Conservation (phyloP, 2,888 invertebrate species). For the Neoascia interrupta region DNA sequence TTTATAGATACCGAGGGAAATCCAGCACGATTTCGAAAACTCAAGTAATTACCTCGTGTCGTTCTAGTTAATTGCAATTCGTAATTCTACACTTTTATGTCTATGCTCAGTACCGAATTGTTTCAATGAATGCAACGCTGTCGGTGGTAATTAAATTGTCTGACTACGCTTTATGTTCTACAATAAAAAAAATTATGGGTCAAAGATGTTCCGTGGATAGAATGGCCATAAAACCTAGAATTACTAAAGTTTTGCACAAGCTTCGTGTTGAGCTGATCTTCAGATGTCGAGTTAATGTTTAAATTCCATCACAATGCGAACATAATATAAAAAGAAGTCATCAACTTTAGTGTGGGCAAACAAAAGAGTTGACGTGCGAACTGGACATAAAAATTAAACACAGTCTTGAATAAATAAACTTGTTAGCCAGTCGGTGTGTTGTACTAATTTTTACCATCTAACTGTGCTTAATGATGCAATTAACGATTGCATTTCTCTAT, state of each 20-base stretch:
- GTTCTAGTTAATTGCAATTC: slow-evolving; percentile 1
- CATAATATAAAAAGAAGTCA: no score
- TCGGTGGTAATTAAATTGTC: slow-evolving; percentile 7
- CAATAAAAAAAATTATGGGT: slow-evolving; percentile 41
- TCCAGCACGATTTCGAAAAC: background rate
- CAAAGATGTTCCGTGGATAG: slow-evolving; percentile 28
- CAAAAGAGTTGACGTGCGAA: slow-evolving; percentile 46
- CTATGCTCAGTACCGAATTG: no score
- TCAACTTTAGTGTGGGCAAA: slow-evolving; percentile 9
- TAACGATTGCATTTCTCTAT: slow-evolving; percentile 49
- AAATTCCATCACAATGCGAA: no score
- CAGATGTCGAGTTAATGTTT: no score
- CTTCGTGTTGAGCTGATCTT: no score
- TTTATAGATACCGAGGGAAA: no score
- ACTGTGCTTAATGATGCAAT: slow-evolving; percentile 49
- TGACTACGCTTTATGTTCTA: slow-evolving; percentile 33
- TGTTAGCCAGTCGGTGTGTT: slow-evolving; percentile 15
- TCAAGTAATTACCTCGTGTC: slow-evolving; percentile 3
- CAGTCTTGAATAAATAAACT: no score
- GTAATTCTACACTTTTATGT: no score
- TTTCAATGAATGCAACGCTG: background rate
- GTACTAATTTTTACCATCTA: slow-evolving; percentile 17
- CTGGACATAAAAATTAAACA: no score
- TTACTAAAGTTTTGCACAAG: no score
- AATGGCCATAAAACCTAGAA: no score